Evolutionary conservation across 2,113 vertebrate genomes (phyloP).

Genomic region (Jaculus jaculus): DNA sequence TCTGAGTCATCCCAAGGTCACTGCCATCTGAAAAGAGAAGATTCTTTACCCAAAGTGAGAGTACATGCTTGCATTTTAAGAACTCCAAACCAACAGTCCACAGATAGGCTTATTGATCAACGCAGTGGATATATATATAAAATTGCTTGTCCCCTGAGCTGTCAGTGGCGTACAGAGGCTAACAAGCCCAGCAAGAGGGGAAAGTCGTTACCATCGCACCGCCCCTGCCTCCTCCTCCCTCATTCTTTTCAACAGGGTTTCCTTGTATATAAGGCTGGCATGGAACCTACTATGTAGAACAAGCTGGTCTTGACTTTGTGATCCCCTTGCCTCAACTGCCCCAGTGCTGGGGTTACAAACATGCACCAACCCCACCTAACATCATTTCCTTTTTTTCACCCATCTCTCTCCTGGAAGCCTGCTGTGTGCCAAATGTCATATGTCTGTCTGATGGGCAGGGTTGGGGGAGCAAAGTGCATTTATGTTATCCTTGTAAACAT

Average conservation of each 20-base stretch:
- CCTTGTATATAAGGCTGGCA: not conserved
- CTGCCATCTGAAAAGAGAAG: too few relatives aligned
- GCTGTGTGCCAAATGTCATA: too few relatives aligned
- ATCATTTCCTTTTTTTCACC: not conserved
- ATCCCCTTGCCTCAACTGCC: not conserved
- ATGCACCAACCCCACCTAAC: not conserved
- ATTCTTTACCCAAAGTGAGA: too few relatives aligned
- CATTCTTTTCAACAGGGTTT: not conserved
- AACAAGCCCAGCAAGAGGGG: not conserved
- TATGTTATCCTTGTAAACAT: not conserved
- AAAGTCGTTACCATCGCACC: not conserved
- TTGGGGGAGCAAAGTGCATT: not conserved
- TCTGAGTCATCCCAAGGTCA: too few relatives aligned
- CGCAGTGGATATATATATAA: not conserved
- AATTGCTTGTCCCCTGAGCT: not conserved
- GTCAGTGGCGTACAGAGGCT: not conserved
- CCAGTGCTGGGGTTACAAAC: not conserved
- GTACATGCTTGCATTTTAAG: not conserved
- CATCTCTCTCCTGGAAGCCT: not conserved
- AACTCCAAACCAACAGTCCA: not conserved
- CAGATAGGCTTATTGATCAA: not conserved
- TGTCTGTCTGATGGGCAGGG: not conserved
- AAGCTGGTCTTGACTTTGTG: not conserved
- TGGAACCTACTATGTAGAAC: not conserved
- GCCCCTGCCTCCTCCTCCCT: not conserved